phyloP scores from a whole-genome alignment of 1,140 invertebrate species.

The Lucilia sericata region DNA sequence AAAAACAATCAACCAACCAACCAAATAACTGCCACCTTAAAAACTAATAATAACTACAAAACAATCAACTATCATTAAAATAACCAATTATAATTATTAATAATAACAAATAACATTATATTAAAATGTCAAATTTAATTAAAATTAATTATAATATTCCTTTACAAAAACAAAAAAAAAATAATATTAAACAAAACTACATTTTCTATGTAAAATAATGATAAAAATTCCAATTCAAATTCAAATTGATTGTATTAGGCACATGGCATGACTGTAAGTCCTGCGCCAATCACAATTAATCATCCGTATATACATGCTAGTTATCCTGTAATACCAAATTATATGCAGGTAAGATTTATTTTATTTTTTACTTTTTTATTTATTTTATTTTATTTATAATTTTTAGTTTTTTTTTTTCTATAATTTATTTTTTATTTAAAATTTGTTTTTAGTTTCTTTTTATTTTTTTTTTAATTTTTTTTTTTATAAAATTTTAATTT shows the following conservation, averaged over 20 bases:
- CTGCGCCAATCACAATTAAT: conserved; percentile 69
- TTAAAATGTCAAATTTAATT: no score
- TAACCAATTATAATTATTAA: conserved; percentile 12
- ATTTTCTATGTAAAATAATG: background rate
- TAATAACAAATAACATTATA: background rate
- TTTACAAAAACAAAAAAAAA: background rate
- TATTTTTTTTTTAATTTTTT: conserved; percentile 37
- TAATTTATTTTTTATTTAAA: conserved; percentile 34
- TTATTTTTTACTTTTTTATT: conserved; percentile 46
- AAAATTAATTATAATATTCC: conserved; percentile 20
- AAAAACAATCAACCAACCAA: conserved; percentile 14
- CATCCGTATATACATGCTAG: conserved; percentile 68
- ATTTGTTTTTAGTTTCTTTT: conserved; percentile 37
- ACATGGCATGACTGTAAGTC: conserved; percentile 69
- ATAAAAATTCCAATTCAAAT: conserved; percentile 4
- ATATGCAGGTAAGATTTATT: conserved; percentile 66
- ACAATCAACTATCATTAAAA: background rate
- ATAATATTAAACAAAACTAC: no score
- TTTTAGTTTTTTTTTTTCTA: conserved; percentile 45
- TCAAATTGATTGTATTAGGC: conserved; percentile 55
- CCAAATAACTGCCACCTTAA: conserved; percentile 28
- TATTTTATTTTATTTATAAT: conserved; percentile 48
- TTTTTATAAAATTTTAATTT: conserved; percentile 42
- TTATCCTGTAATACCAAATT: conserved; percentile 68
- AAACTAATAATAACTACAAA: background rate